phyloP scores from a whole-genome alignment of 2,888 invertebrate species.

The Dichetophora obliterata region DNA sequence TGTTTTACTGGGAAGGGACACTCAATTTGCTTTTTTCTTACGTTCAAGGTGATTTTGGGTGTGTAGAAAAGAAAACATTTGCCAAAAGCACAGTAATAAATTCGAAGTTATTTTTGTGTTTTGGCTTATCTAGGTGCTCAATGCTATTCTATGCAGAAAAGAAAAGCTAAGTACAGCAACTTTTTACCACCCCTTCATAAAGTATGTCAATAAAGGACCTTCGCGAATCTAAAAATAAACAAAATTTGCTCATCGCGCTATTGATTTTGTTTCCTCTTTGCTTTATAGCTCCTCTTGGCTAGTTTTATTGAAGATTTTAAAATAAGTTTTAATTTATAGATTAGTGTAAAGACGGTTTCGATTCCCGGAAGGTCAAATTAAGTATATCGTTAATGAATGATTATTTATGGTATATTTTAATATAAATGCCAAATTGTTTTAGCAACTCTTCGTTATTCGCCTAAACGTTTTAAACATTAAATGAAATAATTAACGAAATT shows the following conservation, averaged over 20 bases:
- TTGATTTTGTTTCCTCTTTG: background rate
- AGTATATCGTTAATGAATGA: too few relatives aligned
- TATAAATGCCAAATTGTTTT: background rate
- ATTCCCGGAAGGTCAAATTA: too few relatives aligned
- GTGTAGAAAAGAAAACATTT: background rate
- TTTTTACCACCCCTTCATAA: background rate
- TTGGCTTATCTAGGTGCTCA: background rate
- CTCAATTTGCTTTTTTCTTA: background rate
- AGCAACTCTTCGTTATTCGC: too few relatives aligned
- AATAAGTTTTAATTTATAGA: too few relatives aligned
- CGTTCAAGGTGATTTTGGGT: too few relatives aligned
- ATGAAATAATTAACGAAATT: conserved; percentile 5
- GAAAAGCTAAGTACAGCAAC: background rate
- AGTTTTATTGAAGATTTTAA: too few relatives aligned
- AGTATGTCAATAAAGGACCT: conserved; percentile 14
- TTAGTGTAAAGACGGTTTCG: too few relatives aligned
- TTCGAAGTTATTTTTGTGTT: background rate
- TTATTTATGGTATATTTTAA: background rate
- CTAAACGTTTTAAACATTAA: too few relatives aligned
- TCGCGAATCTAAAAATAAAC: conserved; percentile 8
- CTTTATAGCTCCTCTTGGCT: too few relatives aligned
- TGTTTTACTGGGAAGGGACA: background rate
- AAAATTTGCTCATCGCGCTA: background rate
- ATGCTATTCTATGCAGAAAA: background rate
- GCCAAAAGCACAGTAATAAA: conserved; percentile 5